Conservation (phyloP, 2,888 invertebrate genomes). For the Rutpela maculata region DNA sequence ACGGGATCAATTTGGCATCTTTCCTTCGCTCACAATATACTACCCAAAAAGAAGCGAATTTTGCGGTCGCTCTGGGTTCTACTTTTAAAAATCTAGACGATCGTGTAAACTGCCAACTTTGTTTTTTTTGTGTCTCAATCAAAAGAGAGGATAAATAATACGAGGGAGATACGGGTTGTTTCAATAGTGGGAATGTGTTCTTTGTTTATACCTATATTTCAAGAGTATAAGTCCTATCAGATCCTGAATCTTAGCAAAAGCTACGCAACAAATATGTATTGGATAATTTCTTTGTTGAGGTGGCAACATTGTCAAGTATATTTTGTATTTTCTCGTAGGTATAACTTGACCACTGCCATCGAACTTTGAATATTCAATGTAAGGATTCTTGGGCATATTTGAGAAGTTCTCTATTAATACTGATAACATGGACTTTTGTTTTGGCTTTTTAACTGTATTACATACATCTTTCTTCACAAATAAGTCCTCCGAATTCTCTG, state of each 20-base stretch:
- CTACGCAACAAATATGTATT: constrained; percentile 86
- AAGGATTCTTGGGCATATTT: constrained; percentile 88
- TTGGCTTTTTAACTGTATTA: constrained; percentile 56
- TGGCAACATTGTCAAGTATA: constrained; percentile 92
- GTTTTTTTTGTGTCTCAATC: no score
- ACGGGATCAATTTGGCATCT: no score
- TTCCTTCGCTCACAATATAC: no score
- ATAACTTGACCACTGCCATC: constrained; percentile 91
- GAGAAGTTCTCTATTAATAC: constrained; percentile 87
- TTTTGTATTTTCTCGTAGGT: constrained; percentile 89
- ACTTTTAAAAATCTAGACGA: no score
- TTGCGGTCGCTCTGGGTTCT: no score
- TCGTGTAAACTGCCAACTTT: no score
- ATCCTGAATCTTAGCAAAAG: constrained; percentile 91
- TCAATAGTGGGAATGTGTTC: no score
- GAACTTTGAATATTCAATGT: constrained; percentile 91
- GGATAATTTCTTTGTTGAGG: constrained; percentile 90
- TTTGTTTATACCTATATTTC: constrained; percentile 79
- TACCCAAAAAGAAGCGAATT: no score
- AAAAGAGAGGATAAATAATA: no score
- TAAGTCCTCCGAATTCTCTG: constrained; percentile 78
- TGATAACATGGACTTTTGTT: constrained; percentile 80
- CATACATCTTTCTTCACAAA: constrained; percentile 76
- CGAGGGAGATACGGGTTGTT: no score
- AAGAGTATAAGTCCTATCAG: constrained; percentile 95